These are phyloP conservation scores for Caenorhabditis sulstoni DNA, from an alignment of 2,888 invertebrate genomes.

Conservation along the genomic window DNA sequence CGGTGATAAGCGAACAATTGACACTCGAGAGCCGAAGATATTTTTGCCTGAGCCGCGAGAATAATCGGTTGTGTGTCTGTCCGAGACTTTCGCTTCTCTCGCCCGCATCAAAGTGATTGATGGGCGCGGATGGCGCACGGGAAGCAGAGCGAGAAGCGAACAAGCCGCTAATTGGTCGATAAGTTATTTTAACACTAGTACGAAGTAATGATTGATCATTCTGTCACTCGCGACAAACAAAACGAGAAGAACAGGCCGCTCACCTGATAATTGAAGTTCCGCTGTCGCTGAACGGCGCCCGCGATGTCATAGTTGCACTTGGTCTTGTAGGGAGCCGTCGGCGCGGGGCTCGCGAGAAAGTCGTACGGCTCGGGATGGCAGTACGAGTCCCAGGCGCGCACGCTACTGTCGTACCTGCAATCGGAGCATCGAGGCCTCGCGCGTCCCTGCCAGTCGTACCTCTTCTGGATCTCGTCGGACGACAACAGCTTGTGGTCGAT, in stretches of 20 bases:
- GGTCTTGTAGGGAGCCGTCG: conserved; percentile 66
- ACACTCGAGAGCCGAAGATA: conserved; percentile 46
- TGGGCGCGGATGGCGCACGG: conserved; percentile 28
- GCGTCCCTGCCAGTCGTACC: conserved; percentile 27
- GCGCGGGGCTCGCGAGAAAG: conserved; percentile 76
- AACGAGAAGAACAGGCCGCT: conserved; percentile 1
- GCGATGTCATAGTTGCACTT: conserved; percentile 81
- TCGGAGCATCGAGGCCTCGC: neutral
- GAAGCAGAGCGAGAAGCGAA: conserved; percentile 12
- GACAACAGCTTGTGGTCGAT: conserved; percentile 81
- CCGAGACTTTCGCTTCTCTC: neutral
- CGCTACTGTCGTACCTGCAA: conserved; percentile 70
- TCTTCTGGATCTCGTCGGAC: conserved; percentile 77
- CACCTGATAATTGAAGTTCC: conserved; percentile 82
- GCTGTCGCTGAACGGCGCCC: conserved; percentile 81
- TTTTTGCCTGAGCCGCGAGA: conserved; percentile 33
- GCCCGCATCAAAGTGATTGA: conserved; percentile 58
- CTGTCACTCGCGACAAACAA: conserved; percentile 20
- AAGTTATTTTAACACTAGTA: conserved; percentile 54
- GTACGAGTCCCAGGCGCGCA: conserved; percentile 70
- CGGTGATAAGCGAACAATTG: conserved; percentile 63
- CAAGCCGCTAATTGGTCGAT: conserved; percentile 49
- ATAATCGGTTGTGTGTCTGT: conserved; percentile 26
- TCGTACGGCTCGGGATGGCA: conserved; percentile 79
- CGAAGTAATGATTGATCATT: conserved; percentile 31